These are phyloP conservation scores for Pipistrellus pipistrellus DNA, from an alignment of 2,797 vertebrate species.

Conservation along the genomic window DNA sequence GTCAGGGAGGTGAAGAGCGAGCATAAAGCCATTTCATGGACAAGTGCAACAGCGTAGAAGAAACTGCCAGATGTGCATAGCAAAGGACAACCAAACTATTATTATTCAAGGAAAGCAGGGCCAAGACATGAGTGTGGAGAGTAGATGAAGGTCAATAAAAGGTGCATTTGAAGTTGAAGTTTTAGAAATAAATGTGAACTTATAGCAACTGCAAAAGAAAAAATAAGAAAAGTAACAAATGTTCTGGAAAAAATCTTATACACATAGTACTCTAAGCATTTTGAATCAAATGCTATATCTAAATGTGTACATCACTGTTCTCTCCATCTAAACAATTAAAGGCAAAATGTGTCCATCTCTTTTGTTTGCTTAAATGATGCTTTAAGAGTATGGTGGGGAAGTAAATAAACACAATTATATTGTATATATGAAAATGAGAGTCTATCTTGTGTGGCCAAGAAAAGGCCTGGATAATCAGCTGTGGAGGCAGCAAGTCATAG, in stretches of 20 bases:
- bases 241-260: neutral
- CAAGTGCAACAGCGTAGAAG: neutral
- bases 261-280: neutral
- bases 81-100: neutral
- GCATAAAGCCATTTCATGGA: neutral
- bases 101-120: neutral
- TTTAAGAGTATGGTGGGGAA: neutral
- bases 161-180: neutral
- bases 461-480: neutral
- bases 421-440: neutral
- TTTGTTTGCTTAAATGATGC: neutral
- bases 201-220: neutral
- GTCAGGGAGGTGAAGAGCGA: neutral
- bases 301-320: neutral
- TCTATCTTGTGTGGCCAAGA: neutral
- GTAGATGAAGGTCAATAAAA: neutral
- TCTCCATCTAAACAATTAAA: neutral
- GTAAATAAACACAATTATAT: neutral
- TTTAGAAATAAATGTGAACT: constrained; percentile 33
- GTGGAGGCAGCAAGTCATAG: neutral
- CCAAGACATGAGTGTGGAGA: neutral
- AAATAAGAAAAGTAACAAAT: neutral
- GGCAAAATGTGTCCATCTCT: neutral
- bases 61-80: neutral
- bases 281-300: neutral